Base-by-base conservation (phyloP, 2,113 vertebrate genomes). In the Phodopus roborovskii region DNA sequence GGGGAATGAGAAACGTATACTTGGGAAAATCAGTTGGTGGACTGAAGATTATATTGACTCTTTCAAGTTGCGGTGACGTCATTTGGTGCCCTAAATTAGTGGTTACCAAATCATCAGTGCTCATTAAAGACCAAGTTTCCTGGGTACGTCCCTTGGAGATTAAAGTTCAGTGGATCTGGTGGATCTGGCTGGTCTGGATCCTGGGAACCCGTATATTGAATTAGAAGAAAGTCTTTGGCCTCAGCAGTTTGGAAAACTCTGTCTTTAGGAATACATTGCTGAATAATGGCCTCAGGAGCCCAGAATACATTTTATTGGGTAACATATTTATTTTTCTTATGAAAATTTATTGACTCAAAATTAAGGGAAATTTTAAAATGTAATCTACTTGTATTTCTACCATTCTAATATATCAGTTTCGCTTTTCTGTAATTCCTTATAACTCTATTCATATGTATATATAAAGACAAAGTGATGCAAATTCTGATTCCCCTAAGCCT, bases 51-150 rank as follows among this genome's bases (percentile, higher is more conserved):
- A 50, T 60, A 85, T 53, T 53, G 75, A 53, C 48, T 56, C 81
- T 94, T 92, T 78, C 28, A 56, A 83, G 87, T 79, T 90, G 53
- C 17, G 3, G 6, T 88, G 87, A 93, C 30, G 42, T 79, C 64
- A 88, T 88, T 86, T 7, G 17, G 36, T 85, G 64, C 48, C 56
- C 70, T 79, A 92, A 95, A 92, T 93, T 60, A 79, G 58, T 92
- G 71, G 90, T 83, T 92, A 20, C 42, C 70, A 84, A 81, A 13
- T 68, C 90, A 84, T 74, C 36, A 8, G 82, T 92, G 71, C 62
- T 70, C 85, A 78, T 94, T 95, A 84, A 71, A 92, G 89, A 77
- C 45, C 85, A 68, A 22, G 60, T 26, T 89, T 81, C 24, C 64
- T 64, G 42, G 77, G 48, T 79, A 28, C 24, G 28, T 95, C 70